Evolutionary conservation across 2,113 vertebrate species (phyloP).

Genomic region (Steatornis caripensis): DNA sequence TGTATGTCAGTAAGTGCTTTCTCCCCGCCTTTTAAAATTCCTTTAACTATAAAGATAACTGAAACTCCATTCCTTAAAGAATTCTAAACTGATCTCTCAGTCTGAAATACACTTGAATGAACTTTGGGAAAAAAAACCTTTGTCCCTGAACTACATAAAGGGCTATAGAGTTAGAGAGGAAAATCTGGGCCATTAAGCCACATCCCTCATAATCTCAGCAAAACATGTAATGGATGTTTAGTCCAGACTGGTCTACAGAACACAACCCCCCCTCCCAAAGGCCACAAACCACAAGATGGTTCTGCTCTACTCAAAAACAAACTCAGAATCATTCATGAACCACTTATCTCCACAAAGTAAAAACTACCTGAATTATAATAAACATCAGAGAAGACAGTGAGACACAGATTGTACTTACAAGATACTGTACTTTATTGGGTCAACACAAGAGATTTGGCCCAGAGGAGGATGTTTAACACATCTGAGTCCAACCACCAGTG

Average conservation of each 20-base stretch:
- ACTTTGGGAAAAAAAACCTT: neutral
- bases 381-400: neutral
- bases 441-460: neutral
- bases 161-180: neutral
- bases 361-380: neutral
- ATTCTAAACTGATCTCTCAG: neutral
- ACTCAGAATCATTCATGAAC: neutral
- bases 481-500: neutral
- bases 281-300: neutral
- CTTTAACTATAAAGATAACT: neutral
- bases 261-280: neutral
- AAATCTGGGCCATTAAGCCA: neutral
- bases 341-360: neutral
- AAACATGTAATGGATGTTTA: neutral
- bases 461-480: neutral
- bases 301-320: neutral
- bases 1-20: neutral
- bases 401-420: neutral
- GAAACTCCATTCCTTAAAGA: neutral
- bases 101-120: neutral
- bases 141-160: neutral
- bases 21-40: neutral
- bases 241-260: neutral
- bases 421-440: neutral
- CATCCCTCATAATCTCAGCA: neutral